Evolutionary conservation across 2,113 vertebrate genomes (phyloP), one percentile per base, ranked within the genome.

Genomic region (Callithrix jacchus): DNA sequence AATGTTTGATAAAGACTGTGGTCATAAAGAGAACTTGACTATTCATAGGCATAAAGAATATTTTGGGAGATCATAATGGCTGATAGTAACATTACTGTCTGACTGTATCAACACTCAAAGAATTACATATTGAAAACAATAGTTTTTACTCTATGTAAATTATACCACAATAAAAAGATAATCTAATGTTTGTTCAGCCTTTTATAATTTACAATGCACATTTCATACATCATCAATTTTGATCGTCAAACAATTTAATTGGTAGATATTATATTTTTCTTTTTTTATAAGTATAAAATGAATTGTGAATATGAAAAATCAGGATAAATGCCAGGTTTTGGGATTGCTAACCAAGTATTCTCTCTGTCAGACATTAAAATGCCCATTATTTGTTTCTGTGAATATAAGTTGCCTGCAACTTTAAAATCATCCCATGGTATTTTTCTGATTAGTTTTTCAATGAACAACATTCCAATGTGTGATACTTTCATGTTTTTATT

Each of bases 181-280:
- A 23, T 42, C 35, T 85, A 30, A 32, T 25, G 61, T 54, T 85
- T 89, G n/a, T 64, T 68, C 10, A 74, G 8, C 5, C 25, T 96
- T 94, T 87, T 66, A 18, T 76, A 84, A 89, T 70, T 80, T 92
- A 92, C 3, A 49, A 14, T 40, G 25, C 11, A 42, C 21, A 40
- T 84, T 96, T 97, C 21, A 20, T 81, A 35, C 21, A 58, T 47
- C 23, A 68, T 84, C 5, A 37, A 18, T 84, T 84, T 92, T 77
- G 35, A 71, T 81, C 12, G 25, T 95, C 64, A 49, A 7, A 79
- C 11, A 35, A 11, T 70, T 95, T 86, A 94, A 6, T 84, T 76
- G 21, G 25, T 40, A 58, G 12, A 82, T 64, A 54, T 17, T 25
- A 52, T 95, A 77, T 12, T 81, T 0, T 1, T 87, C 27, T 2